Conservation (phyloP, 2,888 invertebrate genomes). For the Polyommatus iphigenia region DNA sequence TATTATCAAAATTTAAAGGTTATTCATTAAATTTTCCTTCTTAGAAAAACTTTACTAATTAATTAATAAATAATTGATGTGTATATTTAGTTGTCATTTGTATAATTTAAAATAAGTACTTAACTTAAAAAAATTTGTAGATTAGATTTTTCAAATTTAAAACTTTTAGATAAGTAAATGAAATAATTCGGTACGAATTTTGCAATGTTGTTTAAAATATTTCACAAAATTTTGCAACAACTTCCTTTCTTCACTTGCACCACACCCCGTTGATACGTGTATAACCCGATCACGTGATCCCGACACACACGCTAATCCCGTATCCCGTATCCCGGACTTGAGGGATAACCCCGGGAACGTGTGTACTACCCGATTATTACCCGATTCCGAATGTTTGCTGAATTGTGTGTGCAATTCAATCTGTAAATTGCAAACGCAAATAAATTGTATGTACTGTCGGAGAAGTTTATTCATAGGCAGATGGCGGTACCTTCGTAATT, state of each 20-base stretch:
- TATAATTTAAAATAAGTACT: too few species aligned
- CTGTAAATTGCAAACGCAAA: background rate
- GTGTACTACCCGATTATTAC: background rate
- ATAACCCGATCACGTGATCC: constrained; percentile 68
- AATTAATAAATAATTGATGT: too few species aligned
- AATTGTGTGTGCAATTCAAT: background rate
- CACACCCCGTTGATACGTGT: constrained; percentile 50
- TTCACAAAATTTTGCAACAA: background rate
- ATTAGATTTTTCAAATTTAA: too few species aligned
- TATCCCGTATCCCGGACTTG: background rate
- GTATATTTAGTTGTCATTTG: too few species aligned
- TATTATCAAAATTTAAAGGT: too few species aligned
- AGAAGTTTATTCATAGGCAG: too few species aligned
- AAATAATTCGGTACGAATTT: background rate
- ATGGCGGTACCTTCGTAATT: too few species aligned
- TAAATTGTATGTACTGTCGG: too few species aligned
- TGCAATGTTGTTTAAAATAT: background rate
- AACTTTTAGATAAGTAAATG: background rate
- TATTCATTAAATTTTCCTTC: too few species aligned
- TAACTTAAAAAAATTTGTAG: too few species aligned
- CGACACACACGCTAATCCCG: constrained; percentile 54
- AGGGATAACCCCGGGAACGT: constrained; percentile 6
- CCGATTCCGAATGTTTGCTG: background rate
- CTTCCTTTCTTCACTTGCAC: constrained; percentile 43
- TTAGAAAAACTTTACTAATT: too few species aligned